Conservation (phyloP, 2,797 vertebrate species). For the Bradypodion ventrale region DNA sequence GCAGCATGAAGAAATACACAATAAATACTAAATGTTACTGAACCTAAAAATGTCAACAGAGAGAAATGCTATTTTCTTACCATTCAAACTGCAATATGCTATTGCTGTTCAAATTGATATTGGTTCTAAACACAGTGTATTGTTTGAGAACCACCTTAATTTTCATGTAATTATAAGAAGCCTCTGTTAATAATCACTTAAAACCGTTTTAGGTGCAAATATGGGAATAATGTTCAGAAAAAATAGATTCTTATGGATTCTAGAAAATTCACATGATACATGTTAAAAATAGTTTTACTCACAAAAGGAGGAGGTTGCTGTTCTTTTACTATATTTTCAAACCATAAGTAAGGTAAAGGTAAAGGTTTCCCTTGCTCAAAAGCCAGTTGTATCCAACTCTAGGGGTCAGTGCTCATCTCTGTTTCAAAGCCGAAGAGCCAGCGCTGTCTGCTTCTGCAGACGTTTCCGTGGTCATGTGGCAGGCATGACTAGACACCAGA, state of each 20-base stretch:
- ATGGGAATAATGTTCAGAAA: neutral
- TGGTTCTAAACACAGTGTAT: neutral
- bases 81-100: neutral
- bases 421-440: too few relatives aligned
- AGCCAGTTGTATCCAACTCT: too few relatives aligned
- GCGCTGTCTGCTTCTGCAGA: too few relatives aligned
- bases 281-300: neutral
- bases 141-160: neutral
- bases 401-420: too few relatives aligned
- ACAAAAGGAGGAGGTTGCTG: neutral
- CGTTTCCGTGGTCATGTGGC: too few relatives aligned
- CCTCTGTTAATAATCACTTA: neutral
- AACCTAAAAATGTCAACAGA: too few relatives aligned
- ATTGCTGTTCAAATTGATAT: neutral
- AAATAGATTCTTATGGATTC: neutral
- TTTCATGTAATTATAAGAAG: neutral
- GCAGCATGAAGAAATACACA: too few relatives aligned
- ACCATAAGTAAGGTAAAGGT: too few relatives aligned
- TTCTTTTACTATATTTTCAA: neutral
- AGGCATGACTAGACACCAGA: too few relatives aligned
- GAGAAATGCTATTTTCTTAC: neutral
- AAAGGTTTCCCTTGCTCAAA: too few relatives aligned
- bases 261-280: neutral
- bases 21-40: too few relatives aligned
- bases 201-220: neutral